Evolutionary conservation across 2,113 vertebrate species (phyloP).

Genomic region (Peromyscus maniculatus): DNA sequence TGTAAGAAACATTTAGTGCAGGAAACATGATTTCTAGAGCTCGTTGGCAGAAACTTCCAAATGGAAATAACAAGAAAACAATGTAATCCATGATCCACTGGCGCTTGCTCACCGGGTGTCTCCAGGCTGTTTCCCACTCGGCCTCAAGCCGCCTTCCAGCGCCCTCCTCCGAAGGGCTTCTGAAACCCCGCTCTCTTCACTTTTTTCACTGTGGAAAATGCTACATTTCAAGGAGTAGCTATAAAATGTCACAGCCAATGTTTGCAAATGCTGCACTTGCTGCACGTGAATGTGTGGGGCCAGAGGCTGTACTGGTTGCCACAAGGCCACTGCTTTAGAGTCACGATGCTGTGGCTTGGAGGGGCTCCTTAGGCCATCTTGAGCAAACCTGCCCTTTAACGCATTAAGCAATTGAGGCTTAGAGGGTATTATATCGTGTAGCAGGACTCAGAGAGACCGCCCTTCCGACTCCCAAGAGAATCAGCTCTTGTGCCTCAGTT

Average conservation of each 20-base stretch:
- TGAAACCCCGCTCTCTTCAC: neutral
- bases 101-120: neutral
- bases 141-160: neutral
- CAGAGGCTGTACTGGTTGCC: neutral
- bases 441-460: neutral
- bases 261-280: neutral
- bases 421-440: too few relatives aligned
- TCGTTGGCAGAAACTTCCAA: neutral
- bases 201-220: neutral
- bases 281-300: too few relatives aligned
- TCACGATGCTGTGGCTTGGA: neutral
- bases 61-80: conserved; percentile 30
- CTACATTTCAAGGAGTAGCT: neutral
- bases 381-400: neutral
- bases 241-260: neutral
- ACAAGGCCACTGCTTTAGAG: accelerated
- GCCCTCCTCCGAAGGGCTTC: neutral
- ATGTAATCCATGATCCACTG: neutral
- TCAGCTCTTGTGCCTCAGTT: accelerated
- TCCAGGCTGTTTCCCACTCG: neutral
- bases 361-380: neutral
- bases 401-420: neutral
- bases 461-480: neutral
- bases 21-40: neutral
- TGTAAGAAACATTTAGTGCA: neutral